A percentile compares a stretch with the other conserved stretches of the same genome.
These are phyloP conservation scores for Tridacna crocea DNA, from an alignment of 2,888 invertebrate species.

Conservation along the genomic window DNA sequence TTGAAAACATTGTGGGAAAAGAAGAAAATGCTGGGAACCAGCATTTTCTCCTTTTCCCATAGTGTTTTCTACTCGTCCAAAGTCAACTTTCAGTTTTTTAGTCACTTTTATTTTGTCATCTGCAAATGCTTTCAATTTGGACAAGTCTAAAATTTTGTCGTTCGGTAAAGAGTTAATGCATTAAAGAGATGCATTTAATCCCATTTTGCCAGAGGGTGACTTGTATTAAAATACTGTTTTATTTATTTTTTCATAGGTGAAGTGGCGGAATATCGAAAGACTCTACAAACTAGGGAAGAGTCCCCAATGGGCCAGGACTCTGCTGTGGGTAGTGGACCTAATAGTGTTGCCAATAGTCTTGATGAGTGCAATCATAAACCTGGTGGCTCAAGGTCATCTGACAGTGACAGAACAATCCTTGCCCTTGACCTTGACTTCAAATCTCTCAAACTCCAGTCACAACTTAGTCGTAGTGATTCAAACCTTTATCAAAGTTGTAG, in stretches of 20 bases:
- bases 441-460: conserved; percentile 62
- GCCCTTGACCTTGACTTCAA: conserved; percentile 62
- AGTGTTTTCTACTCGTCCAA: too few species aligned
- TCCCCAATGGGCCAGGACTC: conserved; percentile 57
- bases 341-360: conserved; percentile 62
- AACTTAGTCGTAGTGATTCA: conserved; percentile 73
- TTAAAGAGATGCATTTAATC: too few species aligned
- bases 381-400: conserved; percentile 57
- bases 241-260: conserved; percentile 49
- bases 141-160: too few species aligned
- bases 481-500: conserved; percentile 72
- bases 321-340: conserved; percentile 60
- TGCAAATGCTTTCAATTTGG: too few species aligned
- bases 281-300: conserved; percentile 44
- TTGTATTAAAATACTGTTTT: not conserved
- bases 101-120: too few species aligned
- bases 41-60: too few species aligned
- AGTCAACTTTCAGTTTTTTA: too few species aligned
- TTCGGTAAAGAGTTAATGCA: too few species aligned
- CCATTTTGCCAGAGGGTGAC: too few species aligned
- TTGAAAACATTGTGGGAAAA: too few species aligned
- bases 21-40: too few species aligned
- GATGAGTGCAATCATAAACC: conserved; percentile 61
- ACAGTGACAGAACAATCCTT: conserved; percentile 51
- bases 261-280: conserved; percentile 62